Evolutionary conservation across 2,888 invertebrate genomes (phyloP), one percentile per base, ranked within the genome.

Genomic region (Lycophotia porphyrea): DNA sequence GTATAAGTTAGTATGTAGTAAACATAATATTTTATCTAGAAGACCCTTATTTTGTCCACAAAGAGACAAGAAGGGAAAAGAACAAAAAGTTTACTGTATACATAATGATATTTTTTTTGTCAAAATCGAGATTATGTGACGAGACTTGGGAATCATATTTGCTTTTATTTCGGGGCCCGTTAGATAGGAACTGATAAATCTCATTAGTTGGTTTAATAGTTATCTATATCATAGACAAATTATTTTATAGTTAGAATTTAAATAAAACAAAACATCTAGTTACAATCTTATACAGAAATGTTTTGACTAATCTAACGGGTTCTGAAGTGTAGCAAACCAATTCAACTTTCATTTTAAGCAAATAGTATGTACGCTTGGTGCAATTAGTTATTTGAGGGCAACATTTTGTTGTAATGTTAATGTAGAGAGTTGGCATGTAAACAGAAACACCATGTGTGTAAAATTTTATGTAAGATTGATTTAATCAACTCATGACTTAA

Each of bases 401-500:
- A 92, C 87, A 88, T 91, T 91, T 92, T 91, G 91, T 91, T 92
- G 86, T 89, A 88, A 90, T 90, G 88, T 89, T 92, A 89, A 90
- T 91, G 91, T 94, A 94, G 92, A 90, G 90, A 92, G 90, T 92
- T 91, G 90, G 90, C 90, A 91, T 93, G 92, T 92, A 92, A 91
- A 93, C 91, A 92, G 89, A 90, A 93, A 94, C 93, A 94, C 92
- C 87, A 88, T 91, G 90, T 93, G 93, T 94, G 94, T 92, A 89
- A 93, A 81, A 94, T 92, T 95, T 93, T 93, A 91, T 93, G 92
- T 95, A 94, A 93, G 93, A 90, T 95, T 95, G 96, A 95, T 96
- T 95, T 95, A 94, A 96, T 95, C 95, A 92, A 94, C 94, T 95
- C 95, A 95, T 95, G 94, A 95, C 94, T 95, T 95, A 94, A 94